Evolutionary conservation across 37 sponge, comb jelly and placozoan species (phyloP).

Genomic region (Oopsacas minuta): DNA sequence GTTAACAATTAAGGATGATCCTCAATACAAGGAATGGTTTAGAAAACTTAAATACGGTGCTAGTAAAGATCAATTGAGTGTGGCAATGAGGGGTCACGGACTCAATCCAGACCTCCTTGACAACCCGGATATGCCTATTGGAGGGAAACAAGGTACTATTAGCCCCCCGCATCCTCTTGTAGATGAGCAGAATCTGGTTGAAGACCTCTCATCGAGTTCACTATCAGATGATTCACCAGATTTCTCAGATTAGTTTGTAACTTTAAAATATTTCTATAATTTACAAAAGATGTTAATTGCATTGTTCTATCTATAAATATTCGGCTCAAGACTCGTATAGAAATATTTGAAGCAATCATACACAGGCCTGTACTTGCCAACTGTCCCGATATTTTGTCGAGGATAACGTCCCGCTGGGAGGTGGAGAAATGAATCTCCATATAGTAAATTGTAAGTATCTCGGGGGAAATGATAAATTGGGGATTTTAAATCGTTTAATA

Average conservation of each 20-base stretch:
- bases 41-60: slow-evolving; percentile 75
- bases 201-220: background rate
- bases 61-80: slow-evolving; percentile 46
- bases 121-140: background rate
- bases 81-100: slow-evolving; percentile 64
- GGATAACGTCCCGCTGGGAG: too few relatives aligned
- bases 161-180: background rate
- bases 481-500: too few relatives aligned
- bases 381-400: too few relatives aligned
- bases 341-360: too few relatives aligned
- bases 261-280: background rate
- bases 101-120: slow-evolving; percentile 67
- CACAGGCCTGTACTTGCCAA: too few relatives aligned
- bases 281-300: too few relatives aligned
- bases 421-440: too few relatives aligned
- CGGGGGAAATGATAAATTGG: too few relatives aligned
- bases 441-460: too few relatives aligned
- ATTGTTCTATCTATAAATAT: too few relatives aligned
- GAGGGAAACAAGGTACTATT: background rate
- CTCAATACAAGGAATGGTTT: slow-evolving; percentile 64
- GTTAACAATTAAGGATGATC: slow-evolving; percentile 54
- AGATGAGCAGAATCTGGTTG: background rate
- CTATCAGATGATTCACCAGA: background rate
- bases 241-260: background rate
- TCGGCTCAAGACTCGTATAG: too few relatives aligned